These are phyloP conservation scores for Sceliomorpha sp. DNA, from an alignment of 2,888 invertebrate species.

Conservation along the genomic window DNA sequence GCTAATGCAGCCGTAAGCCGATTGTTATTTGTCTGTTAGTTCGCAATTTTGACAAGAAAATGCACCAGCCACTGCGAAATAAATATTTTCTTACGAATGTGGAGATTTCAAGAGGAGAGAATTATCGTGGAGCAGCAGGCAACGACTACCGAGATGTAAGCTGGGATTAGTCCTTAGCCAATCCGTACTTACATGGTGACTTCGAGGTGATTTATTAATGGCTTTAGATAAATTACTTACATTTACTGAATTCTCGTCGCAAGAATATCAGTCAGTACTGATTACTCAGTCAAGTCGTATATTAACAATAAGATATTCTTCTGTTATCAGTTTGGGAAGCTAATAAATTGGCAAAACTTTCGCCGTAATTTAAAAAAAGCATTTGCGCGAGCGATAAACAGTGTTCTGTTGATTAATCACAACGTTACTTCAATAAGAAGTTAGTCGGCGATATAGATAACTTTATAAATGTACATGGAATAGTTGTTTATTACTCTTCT, in stretches of 20 bases:
- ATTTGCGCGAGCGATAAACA: too few relatives aligned
- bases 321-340: neutral
- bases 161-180: constrained; percentile 31
- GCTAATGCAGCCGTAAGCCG: too few relatives aligned
- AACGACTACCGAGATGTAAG: constrained; percentile 27
- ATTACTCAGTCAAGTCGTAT: neutral
- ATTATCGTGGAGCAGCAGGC: constrained; percentile 27
- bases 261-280: constrained; percentile 6
- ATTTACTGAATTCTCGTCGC: constrained; percentile 16
- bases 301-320: neutral
- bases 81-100: neutral
- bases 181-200: constrained; percentile 34
- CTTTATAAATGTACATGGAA: too few relatives aligned
- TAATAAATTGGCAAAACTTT: too few relatives aligned
- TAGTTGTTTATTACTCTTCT: too few relatives aligned
- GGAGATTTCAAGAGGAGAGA: constrained; percentile 9
- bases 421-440: too few relatives aligned
- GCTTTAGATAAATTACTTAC: constrained; percentile 28
- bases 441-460: too few relatives aligned
- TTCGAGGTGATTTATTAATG: constrained; percentile 33
- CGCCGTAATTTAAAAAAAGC: too few relatives aligned
- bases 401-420: too few relatives aligned
- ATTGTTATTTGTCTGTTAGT: too few relatives aligned
- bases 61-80: neutral
- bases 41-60: neutral